phyloP scores from a whole-genome alignment of 2,797 vertebrate genomes.

The Macroramphosus scolopax region DNA sequence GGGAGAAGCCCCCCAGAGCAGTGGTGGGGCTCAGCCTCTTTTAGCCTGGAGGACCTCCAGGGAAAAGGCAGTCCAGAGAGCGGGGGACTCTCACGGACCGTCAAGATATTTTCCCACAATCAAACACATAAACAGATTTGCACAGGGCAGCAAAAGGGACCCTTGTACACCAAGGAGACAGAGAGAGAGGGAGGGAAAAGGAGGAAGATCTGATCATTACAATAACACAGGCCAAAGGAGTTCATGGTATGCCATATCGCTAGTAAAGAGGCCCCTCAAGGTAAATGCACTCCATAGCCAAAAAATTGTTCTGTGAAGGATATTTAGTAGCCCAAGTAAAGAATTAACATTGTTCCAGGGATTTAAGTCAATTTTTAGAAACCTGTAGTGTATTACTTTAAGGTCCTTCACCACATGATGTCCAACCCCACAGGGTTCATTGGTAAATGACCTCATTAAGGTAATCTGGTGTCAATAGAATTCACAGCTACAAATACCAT shows the following conservation, averaged over 20 bases:
- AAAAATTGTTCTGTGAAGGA: slow-evolving; percentile 14
- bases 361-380: slow-evolving; percentile 14
- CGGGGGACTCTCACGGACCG: slow-evolving; percentile 75
- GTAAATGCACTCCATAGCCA: slow-evolving; percentile 14
- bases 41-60: slow-evolving; percentile 58
- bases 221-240: slow-evolving; percentile 59
- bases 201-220: slow-evolving; percentile 47
- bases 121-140: slow-evolving; percentile 76
- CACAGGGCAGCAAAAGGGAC: slow-evolving; percentile 60
- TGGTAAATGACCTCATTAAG: slow-evolving; percentile 63
- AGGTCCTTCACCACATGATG: slow-evolving; percentile 27
- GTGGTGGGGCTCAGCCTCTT: slow-evolving; percentile 41
- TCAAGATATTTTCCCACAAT: slow-evolving; percentile 80
- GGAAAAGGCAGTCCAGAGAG: slow-evolving; percentile 72
- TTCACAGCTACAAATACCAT: slow-evolving; percentile 53
- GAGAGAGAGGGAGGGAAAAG: slow-evolving; percentile 36
- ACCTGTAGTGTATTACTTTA: slow-evolving; percentile 7
- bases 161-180: slow-evolving; percentile 43
- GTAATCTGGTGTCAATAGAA: slow-evolving; percentile 58
- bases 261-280: slow-evolving; percentile 26
- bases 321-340: slow-evolving; percentile 5
- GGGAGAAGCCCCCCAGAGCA: slow-evolving; percentile 39
- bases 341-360: slow-evolving; percentile 14
- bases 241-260: slow-evolving; percentile 35
- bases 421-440: slow-evolving; percentile 47